phyloP scores from a whole-genome alignment of 2,888 invertebrate species.

The Hemithea aestivaria region DNA sequence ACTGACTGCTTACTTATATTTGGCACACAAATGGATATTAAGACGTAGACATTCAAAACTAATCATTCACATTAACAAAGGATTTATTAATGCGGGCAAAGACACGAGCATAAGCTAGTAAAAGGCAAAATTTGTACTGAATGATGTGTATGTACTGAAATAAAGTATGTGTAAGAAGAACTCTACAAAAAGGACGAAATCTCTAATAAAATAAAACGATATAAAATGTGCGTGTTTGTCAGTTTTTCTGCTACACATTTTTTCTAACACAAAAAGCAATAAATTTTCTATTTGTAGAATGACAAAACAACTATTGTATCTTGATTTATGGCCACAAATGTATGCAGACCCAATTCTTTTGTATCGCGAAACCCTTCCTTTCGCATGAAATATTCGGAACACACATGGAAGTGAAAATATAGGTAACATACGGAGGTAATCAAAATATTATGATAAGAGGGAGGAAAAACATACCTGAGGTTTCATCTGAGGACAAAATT shows the following conservation, averaged over 20 bases:
- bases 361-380: slow-evolving; percentile 12
- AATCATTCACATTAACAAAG: too few relatives aligned
- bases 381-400: slow-evolving; percentile 5
- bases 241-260: slow-evolving; percentile 19
- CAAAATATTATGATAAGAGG: neutral
- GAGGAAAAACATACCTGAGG: too few relatives aligned
- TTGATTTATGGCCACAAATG: slow-evolving; percentile 29
- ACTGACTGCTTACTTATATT: too few relatives aligned
- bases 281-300: slow-evolving; percentile 31
- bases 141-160: too few relatives aligned
- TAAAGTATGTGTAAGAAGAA: too few relatives aligned
- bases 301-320: slow-evolving; percentile 28
- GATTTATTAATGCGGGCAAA: too few relatives aligned
- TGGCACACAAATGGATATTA: too few relatives aligned
- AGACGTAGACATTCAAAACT: too few relatives aligned
- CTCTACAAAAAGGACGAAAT: too few relatives aligned
- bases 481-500: too few relatives aligned
- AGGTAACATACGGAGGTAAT: neutral
- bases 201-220: slow-evolving; percentile 4
- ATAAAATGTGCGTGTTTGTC: slow-evolving; percentile 8
- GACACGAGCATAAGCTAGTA: too few relatives aligned
- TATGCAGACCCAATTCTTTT: slow-evolving; percentile 25
- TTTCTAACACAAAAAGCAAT: slow-evolving; percentile 21
- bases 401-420: neutral
- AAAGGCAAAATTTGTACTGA: too few relatives aligned